Evolutionary conservation across 2,113 vertebrate genomes (phyloP), one percentile per base, ranked within the genome.

Genomic region (Misgurnus mizolepis): DNA sequence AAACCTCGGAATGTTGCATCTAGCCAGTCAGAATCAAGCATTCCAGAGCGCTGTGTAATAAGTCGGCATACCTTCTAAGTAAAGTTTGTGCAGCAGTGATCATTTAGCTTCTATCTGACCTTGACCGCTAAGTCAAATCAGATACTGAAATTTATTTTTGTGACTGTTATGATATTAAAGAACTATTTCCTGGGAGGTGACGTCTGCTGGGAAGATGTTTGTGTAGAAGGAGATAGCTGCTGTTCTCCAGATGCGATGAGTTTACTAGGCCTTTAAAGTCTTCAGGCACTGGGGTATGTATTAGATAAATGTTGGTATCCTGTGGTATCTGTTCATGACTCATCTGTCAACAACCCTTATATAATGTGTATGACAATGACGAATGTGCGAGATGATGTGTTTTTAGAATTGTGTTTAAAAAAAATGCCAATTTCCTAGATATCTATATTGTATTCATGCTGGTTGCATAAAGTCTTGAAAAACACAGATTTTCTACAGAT

Each of bases 121-220:
- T 70, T 82, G 11, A 12, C 22, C 53, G 47, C 86, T 84, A 86
- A 82, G 87, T 84, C 82, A 55, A 67, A 62, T 81, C 62, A 45
- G 78, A 85, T 74, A 73, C 27, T n/a, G 22, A 43, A 17, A 66
- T 82, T 85, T 85, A 81, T 82, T 86, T 87, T 75, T 4, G 60
- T 34, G 74, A 80, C 55, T 77, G 75, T 76, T 85, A 81, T 72
- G 65, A 66, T 75, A 78, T 50, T 66, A 73, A 76, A 82, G 15
- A 79, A n/a, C 70, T 77, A 73, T 87, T 85, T 89, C 69, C 82
- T 81, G 80, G 81, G 71, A 87, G 76, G 55, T 49, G 67, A 73
- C 47, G 53, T 47, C 73, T 85, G 85, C 41, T 41, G 67, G 66
- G 50, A 69, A 83, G 83, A 66, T 81, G 74, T 83, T 82, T 84